Conservation (phyloP, 2,113 vertebrate species). For the Zeus faber region DNA sequence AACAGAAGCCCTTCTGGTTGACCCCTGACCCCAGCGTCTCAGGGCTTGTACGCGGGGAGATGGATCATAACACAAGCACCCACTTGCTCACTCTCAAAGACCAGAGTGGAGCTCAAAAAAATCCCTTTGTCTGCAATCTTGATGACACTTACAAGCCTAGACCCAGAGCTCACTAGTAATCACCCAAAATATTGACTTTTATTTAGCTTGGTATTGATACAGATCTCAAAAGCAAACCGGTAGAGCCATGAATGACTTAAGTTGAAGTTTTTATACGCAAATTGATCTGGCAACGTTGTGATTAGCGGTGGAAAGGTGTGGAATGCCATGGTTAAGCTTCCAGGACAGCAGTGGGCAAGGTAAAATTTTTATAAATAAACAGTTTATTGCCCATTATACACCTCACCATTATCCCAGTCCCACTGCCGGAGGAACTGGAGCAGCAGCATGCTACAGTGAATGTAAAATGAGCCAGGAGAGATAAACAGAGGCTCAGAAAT, state of each 20-base stretch:
- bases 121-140: too few relatives aligned
- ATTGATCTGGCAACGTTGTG: too few relatives aligned
- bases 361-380: background rate
- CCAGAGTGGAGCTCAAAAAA: background rate
- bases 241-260: conserved; percentile 9
- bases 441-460: background rate
- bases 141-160: conserved; percentile 14
- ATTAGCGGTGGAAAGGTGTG: too few relatives aligned
- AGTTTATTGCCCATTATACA: background rate
- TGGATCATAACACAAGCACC: conserved; percentile 19
- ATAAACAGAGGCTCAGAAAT: conserved; percentile 11
- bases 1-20: conserved; percentile 36
- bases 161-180: conserved; percentile 36
- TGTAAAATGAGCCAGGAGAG: background rate
- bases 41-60: conserved; percentile 13
- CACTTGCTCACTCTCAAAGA: conserved; percentile 19
- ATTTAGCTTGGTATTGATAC: too few relatives aligned
- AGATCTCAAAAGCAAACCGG: too few relatives aligned
- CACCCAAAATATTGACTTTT: conserved; percentile 42
- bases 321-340: background rate
- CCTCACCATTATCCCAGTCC: background rate
- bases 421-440: background rate
- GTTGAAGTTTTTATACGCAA: conserved; percentile 14
- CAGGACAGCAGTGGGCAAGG: background rate
- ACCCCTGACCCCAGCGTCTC: conserved; percentile 45